Percentiles rank a stretch among this genome's conserved stretches.
phyloP scores from a whole-genome alignment of 30 jellyfish, hydroid and myxozoan species.

The Aurelia sp. region DNA sequence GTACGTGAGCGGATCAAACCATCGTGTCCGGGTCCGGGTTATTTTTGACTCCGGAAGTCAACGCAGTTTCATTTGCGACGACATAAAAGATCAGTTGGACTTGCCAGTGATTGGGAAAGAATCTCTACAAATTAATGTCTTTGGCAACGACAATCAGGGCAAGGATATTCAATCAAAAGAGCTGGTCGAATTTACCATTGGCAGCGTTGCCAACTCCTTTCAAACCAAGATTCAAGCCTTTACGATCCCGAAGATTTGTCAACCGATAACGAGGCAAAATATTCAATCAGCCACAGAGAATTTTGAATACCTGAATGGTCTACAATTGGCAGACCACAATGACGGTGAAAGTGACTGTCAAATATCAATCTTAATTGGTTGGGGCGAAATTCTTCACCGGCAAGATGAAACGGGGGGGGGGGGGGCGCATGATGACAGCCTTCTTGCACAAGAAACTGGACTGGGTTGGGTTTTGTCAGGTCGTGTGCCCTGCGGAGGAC shows the following conservation, averaged over 20 bases:
- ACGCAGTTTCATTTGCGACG: conserved; percentile 17
- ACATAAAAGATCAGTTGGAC: not conserved
- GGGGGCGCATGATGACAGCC: conserved; percentile 5
- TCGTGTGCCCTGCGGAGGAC: conserved; percentile 20
- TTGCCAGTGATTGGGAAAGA: conserved; percentile 22
- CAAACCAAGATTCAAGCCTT: not conserved
- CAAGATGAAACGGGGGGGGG: conserved; percentile 24
- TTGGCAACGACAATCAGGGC: conserved; percentile 2
- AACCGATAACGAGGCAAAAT: not conserved
- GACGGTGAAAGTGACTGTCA: conserved; percentile 24
- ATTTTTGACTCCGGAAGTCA: conserved; percentile 47
- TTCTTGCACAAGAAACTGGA: conserved; percentile 3
- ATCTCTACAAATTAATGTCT: not conserved
- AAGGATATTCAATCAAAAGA: no score
- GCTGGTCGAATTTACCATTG: conserved; percentile 2
- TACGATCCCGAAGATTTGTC: conserved; percentile 11
- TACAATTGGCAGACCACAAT: conserved; percentile 25
- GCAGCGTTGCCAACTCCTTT: not conserved
- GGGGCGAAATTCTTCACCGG: conserved; percentile 26
- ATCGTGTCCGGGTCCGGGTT: conserved; percentile 10
- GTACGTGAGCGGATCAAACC: not conserved
- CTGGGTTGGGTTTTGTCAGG: conserved; percentile 31
- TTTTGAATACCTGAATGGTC: conserved; percentile 24
- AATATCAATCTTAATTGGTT: conserved; percentile 4
- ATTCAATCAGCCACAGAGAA: not conserved